Evolutionary conservation across 2,113 vertebrate genomes (phyloP), one percentile per base, ranked within the genome.

Genomic region (Mionectes macconnelli): DNA sequence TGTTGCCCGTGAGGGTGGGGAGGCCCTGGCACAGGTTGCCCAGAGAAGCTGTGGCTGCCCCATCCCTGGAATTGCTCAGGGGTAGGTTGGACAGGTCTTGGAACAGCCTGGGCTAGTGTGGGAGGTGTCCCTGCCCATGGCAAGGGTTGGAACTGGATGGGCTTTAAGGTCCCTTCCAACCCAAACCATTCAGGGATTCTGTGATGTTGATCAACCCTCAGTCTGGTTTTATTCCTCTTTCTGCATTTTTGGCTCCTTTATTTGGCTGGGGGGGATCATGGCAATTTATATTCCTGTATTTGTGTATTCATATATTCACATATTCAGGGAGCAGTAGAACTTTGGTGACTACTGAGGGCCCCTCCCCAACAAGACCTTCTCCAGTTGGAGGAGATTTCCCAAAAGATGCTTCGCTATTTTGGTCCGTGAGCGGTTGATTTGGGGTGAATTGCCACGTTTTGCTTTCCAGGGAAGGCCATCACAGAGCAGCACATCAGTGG

Each of bases 61-160:
- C 40, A 90, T 49, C 35, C 47, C 40, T 83, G 63, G 40, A 0
- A 69, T 1, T 76, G 62, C 3, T 20, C 70, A 21, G 42, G 40
- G 21, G 21, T 55, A 23, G n/a, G 21, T 0, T 90, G 55, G 78
- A 68, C 0, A 0, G 23, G 23, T 2, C 1, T 75, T 68, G 45
- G 47, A 69, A 11, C 30, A 7, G 0, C 3, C 55, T 90, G 55
- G 47, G 40, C 3, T 0, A 3, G 30, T 47, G 30, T 47, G 63
- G 70, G 3, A 77, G 31, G 0, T 69, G 40, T 56, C 47, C 27
- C 55, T 69, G 35, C 8, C 31, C 47, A 31, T 35, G 70, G 30
- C 25, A 69, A 12, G 47, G 19, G 25, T 4, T 60, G 31, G 70
- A 5, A 55, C 0, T 0, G 0, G n/a, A 9, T 47, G 18, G 2